Percentiles rank a stretch among this genome's conserved stretches.
phyloP scores from a whole-genome alignment of 2,888 invertebrate genomes.

The Caenorhabditis sulstoni region DNA sequence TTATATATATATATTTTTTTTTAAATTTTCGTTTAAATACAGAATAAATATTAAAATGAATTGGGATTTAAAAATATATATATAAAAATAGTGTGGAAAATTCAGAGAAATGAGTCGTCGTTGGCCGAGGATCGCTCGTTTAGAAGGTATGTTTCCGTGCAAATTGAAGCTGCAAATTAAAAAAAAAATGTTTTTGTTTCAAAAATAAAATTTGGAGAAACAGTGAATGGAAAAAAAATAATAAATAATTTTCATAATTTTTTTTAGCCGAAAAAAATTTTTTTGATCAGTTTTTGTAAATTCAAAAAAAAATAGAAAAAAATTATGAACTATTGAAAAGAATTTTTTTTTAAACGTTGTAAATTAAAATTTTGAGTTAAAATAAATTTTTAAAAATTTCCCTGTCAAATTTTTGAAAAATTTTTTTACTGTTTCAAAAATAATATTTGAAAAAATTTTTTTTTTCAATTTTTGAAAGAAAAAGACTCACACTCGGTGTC shows the following conservation, averaged over 20 bases:
- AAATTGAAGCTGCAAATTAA: constrained; percentile 38
- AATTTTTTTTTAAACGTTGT: not conserved
- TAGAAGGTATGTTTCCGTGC: constrained; percentile 59
- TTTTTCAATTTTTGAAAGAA: not conserved
- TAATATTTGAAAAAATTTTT: too few relatives aligned
- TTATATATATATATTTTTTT: too few relatives aligned
- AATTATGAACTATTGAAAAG: not conserved
- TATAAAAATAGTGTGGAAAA: too few relatives aligned
- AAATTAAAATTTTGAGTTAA: too few relatives aligned
- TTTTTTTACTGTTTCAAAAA: not conserved
- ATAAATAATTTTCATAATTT: too few relatives aligned
- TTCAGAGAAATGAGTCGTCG: constrained; percentile 43
- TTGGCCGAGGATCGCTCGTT: constrained; percentile 50
- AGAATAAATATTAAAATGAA: too few relatives aligned
- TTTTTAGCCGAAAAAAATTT: not conserved
- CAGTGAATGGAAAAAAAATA: too few relatives aligned
- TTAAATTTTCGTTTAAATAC: too few relatives aligned
- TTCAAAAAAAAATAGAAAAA: too few relatives aligned
- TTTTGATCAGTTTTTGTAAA: not conserved
- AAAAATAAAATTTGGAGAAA: too few relatives aligned
- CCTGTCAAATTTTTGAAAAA: not conserved
- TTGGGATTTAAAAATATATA: too few relatives aligned
- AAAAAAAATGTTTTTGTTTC: too few relatives aligned
- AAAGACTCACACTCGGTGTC: constrained; percentile 36
- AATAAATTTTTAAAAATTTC: not conserved